A percentile compares a stretch with the other conserved stretches of the same genome.
These are phyloP conservation scores for Cinclus cinclus DNA, from an alignment of 2,113 vertebrate genomes.

Conservation along the genomic window DNA sequence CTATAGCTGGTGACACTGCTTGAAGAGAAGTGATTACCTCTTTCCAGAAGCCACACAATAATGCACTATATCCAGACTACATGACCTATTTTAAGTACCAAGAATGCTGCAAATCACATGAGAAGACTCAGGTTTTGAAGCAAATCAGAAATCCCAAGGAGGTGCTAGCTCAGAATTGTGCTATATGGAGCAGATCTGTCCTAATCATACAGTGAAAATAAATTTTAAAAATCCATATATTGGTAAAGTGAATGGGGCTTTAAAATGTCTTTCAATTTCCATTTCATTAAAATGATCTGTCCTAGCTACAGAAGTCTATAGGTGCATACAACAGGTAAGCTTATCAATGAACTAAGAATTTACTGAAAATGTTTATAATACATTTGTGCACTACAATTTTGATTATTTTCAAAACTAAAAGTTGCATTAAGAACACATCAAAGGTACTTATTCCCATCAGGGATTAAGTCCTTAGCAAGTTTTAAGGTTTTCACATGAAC, in stretches of 20 bases:
- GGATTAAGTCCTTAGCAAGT: constrained; percentile 33
- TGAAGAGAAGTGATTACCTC: background rate
- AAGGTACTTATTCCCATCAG: background rate
- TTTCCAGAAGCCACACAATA: background rate
- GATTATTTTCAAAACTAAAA: background rate
- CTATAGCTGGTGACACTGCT: background rate
- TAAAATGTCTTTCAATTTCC: background rate
- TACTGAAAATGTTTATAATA: background rate
- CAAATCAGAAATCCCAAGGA: background rate
- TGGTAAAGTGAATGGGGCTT: background rate
- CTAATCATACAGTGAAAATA: background rate
- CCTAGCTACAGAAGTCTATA: background rate
- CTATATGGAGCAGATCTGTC: background rate
- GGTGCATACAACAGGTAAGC: background rate
- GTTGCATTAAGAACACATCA: background rate
- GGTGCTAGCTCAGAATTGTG: background rate
- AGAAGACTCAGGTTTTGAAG: background rate
- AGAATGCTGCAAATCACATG: background rate
- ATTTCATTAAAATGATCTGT: background rate
- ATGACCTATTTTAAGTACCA: background rate
- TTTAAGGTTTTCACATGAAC: constrained; percentile 11
- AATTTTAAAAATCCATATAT: background rate
- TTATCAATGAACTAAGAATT: background rate
- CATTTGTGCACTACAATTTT: background rate
- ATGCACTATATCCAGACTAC: background rate